Conservation (phyloP, 2,888 invertebrate genomes). For the Pteria penguin region DNA sequence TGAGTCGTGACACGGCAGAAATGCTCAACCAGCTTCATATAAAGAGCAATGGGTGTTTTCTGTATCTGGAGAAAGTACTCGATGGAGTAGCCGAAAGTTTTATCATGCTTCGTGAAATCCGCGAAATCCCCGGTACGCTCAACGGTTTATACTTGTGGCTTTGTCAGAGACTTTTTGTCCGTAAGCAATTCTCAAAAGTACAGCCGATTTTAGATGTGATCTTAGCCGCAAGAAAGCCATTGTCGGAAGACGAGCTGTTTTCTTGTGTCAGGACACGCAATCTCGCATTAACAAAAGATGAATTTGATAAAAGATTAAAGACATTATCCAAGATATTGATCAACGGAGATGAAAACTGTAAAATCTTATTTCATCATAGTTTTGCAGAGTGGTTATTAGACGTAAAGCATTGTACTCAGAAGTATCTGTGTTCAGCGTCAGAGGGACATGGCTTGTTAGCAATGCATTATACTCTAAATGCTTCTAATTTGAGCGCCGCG, state of each 20-base stretch:
- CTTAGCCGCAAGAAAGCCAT: constrained; percentile 89
- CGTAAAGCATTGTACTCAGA: constrained; percentile 98
- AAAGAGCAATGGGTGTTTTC: constrained; percentile 91
- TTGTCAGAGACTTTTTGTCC: constrained; percentile 94
- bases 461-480: constrained; percentile 86
- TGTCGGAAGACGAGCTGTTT: constrained; percentile 88
- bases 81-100: constrained; percentile 96
- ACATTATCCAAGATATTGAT: constrained; percentile 81
- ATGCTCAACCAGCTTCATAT: constrained; percentile 96
- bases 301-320: constrained; percentile 71
- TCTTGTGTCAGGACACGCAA: constrained; percentile 90
- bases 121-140: constrained; percentile 95
- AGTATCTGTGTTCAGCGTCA: constrained; percentile 88
- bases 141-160: constrained; percentile 97
- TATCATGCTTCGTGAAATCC: constrained; percentile 91
- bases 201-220: constrained; percentile 88
- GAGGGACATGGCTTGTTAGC: constrained; percentile 88
- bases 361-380: constrained; percentile 93
- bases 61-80: constrained; percentile 80
- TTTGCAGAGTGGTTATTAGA: constrained; percentile 97
- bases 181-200: constrained; percentile 90
- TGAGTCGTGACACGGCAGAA: constrained; percentile 94
- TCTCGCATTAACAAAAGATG: constrained; percentile 83
- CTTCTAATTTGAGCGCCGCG: constrained; percentile 76
- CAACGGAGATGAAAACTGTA: constrained; percentile 86